Base-by-base conservation (phyloP, 2,888 invertebrate species). In the Xanthia togata region DNA sequence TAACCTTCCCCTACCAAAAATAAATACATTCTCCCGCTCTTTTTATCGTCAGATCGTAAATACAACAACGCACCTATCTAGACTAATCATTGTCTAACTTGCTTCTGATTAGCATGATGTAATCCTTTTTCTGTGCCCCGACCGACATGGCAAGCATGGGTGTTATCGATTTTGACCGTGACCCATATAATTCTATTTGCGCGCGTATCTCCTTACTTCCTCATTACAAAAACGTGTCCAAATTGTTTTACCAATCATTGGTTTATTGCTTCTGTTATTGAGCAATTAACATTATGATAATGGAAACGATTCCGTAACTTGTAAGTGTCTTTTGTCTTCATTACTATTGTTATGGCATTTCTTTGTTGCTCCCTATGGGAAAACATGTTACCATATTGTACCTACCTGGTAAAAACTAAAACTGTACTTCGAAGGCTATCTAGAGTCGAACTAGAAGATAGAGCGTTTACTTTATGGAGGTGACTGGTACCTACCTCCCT, bases 161-260 rank as follows among this genome's bases (percentile, higher is more conserved):
- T 87, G 81, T 78, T 92, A 91, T 92, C 90, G 90, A 91, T 91
- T 92, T 85, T 87, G 89, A 90, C 93, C 92, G 79, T 93, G 93
- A 93, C 93, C 94, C 78, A 92, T 88, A 90, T 92, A 83, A 84
- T 76, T 76, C 73, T 80, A 75, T 78, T 83, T 64, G 81, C 84
- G 85, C 65, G 77, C 82, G 69, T 83, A 83, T 78, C 76, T 78
- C 64, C 76, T n/a, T 73, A 78, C 82, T 75, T 87, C 86, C 83
- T 79, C 23, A 73, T 81, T 69, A 74, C 44, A 76, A 74, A 76
- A 75, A 57, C 70, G 41, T 78, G 74, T 14, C 75, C 44, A 75
- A 85, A 76, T 79, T 75, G 64, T 83, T 73, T 64, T 62, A 79
- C 65, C 41, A 78, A 85, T 77, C 26, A 60, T 67, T 62, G 50